Evolutionary conservation across 2,797 vertebrate species (phyloP).

Genomic region (Lutjanus campechanus): DNA sequence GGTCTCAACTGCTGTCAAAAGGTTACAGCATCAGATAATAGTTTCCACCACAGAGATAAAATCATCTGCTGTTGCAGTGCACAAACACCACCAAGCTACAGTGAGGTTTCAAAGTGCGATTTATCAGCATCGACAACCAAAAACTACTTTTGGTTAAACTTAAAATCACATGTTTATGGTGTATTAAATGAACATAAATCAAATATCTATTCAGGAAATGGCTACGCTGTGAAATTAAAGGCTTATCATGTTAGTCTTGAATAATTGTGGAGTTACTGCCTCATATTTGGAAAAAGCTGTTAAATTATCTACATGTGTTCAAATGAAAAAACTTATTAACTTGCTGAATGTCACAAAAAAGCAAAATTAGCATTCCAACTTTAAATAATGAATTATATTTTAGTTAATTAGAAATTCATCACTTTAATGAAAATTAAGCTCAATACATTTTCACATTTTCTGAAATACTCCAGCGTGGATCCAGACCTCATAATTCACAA

Average conservation of each 20-base stretch:
- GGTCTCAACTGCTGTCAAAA: not conserved
- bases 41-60: conserved; percentile 17
- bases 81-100: conserved; percentile 22
- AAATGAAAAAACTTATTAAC: conserved; percentile 8
- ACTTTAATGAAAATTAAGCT: conserved; percentile 9
- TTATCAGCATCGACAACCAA: conserved; percentile 19
- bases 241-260: not conserved
- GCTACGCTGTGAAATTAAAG: not conserved
- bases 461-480: conserved; percentile 19
- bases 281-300: conserved; percentile 2
- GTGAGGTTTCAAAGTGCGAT: conserved; percentile 37
- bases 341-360: conserved; percentile 14
- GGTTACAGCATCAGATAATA: conserved; percentile 2
- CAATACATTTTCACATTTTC: conserved; percentile 42
- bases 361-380: not conserved
- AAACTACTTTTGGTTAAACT: not conserved
- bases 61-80: not conserved
- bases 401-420: conserved; percentile 26
- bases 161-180: conserved; percentile 4
- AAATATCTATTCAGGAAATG: not conserved
- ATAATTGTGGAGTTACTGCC: not conserved
- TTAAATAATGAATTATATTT: conserved; percentile 23
- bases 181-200: conserved; percentile 14
- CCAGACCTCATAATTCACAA: conserved; percentile 17
- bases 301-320: not conserved